Base-by-base conservation (phyloP, 35 echinoderm and acorn worm genomes). In the Hemicentrotus pulcherrimus region DNA sequence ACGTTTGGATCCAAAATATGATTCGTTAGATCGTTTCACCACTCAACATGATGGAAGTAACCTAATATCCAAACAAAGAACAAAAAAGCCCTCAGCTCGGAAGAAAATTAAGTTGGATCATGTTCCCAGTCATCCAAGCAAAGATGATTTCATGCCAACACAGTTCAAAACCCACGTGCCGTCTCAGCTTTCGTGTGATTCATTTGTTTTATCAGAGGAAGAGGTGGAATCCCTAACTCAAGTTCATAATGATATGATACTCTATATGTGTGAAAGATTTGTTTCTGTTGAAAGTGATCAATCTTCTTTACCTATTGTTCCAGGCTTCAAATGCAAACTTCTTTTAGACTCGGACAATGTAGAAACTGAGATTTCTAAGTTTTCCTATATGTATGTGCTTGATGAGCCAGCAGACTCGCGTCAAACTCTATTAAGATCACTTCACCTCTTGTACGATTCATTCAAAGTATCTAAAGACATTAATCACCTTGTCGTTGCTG, bases 401-500 rank as follows among this genome's bases (percentile, higher is more conserved):
- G 91, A 93, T 47, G 15, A 93, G 48, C 91, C 91, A 93, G 91
- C 91, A 10, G 91, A 93, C 11, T 93, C 91, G 9, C 31, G 19
- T 16, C 91, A 48, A 93, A 93, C 91, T 55, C 13, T 93, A 11
- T 24, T 4, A 55, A 93, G 18, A 13, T 93, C 46, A 52, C 8
- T 93, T 93, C 91, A 93, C 9, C 91, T 93, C 12, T 93, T 93
- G 48, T 93, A 93, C 28, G 46, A 93, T 55, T 24, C 46, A 45
- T 93, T 93, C 47, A 32, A 93, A 11, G 46, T 93, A 14, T 16
- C 46, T 16, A 41, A 91, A 45, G 2, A 92, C 22, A 46, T 96
- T 3, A 94, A 97, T 58, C 94, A 97, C 92, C 61, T 98, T 10
- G 94, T 98, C 5, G 96, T 98, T 93, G 90, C 94, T 46, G 97